Base-by-base conservation (phyloP, 1,140 invertebrate genomes). In the Drosophila mauritiana region DNA sequence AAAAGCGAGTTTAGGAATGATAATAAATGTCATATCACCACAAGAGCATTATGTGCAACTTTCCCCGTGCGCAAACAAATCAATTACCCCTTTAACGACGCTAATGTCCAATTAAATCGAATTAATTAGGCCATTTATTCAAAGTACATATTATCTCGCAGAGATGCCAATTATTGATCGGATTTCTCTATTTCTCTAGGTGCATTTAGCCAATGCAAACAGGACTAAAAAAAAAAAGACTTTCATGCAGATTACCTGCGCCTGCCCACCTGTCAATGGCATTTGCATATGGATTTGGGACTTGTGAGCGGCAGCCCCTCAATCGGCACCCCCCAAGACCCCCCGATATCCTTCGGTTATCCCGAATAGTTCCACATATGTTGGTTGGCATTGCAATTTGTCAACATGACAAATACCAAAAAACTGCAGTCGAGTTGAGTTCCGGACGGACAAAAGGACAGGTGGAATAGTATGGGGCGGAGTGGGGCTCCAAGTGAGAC, bases 201-300 rank as follows among this genome's bases (percentile, higher is more conserved):
- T 75, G 70, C 31, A 56, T 65, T 65, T 22, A 53, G 59, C 37
- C 40, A 59, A 61, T 43, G 42, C 61, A 61, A 46, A 20, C 62
- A 46, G 56, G 68, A 36, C 15, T 11, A 45, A 43, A 11, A 77
- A 39, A 11, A 37, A 22, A 55, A 79, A 70, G 58, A 74, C 75
- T 79, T 45, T 63, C 69, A 79, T 84, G 80, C 75, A 82, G 74
- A 82, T 83, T 82, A 82, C 79, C 79, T 77, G 80, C 45, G 58
- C 79, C 78, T 73, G 73, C 53, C 73, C 54, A 65, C 73, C 73
- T 77, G 73, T 54, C 78, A 80, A 59, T 80, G 65, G 64, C 78
- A 81, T 81, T 81, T 81, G 78, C 78, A 80, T 80, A 80, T 80
- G 78, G 70, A 75, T 80, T 80, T 64, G 69, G 78, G 57, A 80